Conservation (phyloP, 2,797 vertebrate species). For the Premnoplex brunnescens region DNA sequence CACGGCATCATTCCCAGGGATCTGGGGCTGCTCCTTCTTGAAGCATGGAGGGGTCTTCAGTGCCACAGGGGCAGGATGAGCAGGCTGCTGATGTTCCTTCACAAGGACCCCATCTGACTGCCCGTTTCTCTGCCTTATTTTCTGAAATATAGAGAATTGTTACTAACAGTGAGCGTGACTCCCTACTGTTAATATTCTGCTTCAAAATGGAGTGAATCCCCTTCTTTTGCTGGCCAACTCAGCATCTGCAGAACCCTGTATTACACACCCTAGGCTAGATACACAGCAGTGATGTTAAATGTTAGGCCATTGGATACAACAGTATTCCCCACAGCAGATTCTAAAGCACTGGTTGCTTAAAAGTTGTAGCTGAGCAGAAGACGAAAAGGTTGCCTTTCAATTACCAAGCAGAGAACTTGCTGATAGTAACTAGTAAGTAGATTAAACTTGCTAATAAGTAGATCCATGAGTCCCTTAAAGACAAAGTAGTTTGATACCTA, state of each 20-base stretch:
- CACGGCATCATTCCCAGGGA: constrained; percentile 72
- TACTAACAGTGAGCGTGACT: background rate
- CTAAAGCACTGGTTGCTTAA: background rate
- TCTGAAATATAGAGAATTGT: constrained; percentile 76
- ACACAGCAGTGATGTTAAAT: background rate
- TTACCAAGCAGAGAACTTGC: background rate
- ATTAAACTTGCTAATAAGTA: background rate
- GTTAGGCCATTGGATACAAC: background rate
- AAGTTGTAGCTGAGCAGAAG: background rate
- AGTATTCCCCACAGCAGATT: background rate
- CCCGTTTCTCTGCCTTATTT: constrained; percentile 81
- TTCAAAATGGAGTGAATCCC: background rate
- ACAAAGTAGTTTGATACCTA: background rate
- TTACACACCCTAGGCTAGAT: background rate
- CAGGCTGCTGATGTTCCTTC: constrained; percentile 75
- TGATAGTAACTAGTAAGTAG: background rate
- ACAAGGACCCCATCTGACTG: constrained; percentile 66
- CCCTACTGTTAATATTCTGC: background rate
- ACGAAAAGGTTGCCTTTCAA: background rate
- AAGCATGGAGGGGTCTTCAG: constrained; percentile 82
- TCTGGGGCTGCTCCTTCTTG: constrained; percentile 82
- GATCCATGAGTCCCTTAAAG: background rate
- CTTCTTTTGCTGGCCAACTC: background rate
- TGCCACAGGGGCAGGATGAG: constrained; percentile 77
- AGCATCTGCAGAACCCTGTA: background rate